Evolutionary conservation across 2,888 invertebrate genomes (phyloP).

Genomic region (Cantharis rustica): DNA sequence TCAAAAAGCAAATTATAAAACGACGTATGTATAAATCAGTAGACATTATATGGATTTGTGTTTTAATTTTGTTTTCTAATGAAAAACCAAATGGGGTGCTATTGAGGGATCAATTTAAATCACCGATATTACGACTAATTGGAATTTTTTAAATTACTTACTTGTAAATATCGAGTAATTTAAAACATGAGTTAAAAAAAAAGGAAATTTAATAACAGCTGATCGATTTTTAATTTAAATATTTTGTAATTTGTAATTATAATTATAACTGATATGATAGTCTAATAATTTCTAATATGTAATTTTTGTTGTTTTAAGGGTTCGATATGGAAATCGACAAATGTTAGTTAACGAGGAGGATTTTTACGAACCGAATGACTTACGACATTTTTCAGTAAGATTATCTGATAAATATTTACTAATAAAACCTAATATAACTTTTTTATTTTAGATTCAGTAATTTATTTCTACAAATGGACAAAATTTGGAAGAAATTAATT

Average conservation of each 20-base stretch:
- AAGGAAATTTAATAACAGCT: too few species aligned
- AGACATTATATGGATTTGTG: neutral
- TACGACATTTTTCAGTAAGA: slow-evolving; percentile 57
- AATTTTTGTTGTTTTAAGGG: neutral
- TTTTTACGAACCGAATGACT: slow-evolving; percentile 52
- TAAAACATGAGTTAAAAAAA: too few species aligned
- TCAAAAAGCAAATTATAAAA: neutral
- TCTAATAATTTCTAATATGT: neutral
- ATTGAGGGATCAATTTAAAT: neutral
- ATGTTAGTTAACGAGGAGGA: slow-evolving; percentile 56
- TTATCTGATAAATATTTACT: neutral
- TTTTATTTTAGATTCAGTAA: neutral
- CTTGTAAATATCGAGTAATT: neutral
- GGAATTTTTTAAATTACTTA: neutral
- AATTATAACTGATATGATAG: too few species aligned
- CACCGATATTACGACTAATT: neutral
- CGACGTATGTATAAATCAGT: neutral
- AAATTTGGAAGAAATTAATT: neutral
- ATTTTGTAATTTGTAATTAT: too few species aligned
- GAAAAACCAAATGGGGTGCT: neutral
- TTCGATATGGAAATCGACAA: slow-evolving; percentile 47
- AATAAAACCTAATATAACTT: neutral
- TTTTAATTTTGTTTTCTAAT: neutral
- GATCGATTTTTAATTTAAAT: too few species aligned
- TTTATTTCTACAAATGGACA: neutral